Evolutionary conservation across 1,140 invertebrate genomes (phyloP).

Genomic region (Listronotus bonariensis): DNA sequence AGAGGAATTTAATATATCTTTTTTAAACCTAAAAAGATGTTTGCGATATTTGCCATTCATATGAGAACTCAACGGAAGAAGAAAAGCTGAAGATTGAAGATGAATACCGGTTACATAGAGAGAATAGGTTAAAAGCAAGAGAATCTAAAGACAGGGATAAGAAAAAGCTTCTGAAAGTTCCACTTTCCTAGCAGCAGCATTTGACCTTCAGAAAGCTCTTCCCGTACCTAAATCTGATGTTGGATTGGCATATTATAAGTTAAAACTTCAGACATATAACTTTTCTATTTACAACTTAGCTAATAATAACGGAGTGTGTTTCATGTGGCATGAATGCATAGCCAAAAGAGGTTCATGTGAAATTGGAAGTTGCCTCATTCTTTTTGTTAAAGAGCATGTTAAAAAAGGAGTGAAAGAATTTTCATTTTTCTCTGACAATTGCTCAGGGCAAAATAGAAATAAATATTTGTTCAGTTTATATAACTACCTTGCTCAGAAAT

Average conservation of each 20-base stretch:
- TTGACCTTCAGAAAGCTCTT: background rate
- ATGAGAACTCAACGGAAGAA: background rate
- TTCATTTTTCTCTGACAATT: conserved; percentile 52
- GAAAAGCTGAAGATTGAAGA: too few relatives aligned
- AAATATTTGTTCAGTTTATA: conserved; percentile 50
- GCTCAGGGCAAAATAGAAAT: too few relatives aligned
- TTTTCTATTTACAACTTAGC: conserved; percentile 46
- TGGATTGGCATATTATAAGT: conserved; percentile 28
- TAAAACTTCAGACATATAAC: conserved; percentile 39
- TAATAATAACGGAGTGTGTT: conserved; percentile 39
- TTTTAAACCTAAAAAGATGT: conserved; percentile 24
- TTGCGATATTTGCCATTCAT: conserved; percentile 19
- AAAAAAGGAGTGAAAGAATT: conserved; percentile 43
- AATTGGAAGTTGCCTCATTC: conserved; percentile 44
- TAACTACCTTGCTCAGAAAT: conserved; percentile 44
- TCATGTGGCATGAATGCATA: conserved; percentile 46
- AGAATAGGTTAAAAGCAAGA: too few relatives aligned
- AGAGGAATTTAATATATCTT: conserved; percentile 21
- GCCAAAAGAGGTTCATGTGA: conserved; percentile 44
- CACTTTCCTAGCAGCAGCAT: too few relatives aligned
- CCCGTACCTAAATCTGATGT: conserved; percentile 14
- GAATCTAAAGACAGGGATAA: too few relatives aligned
- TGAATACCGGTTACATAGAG: too few relatives aligned
- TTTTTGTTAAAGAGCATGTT: conserved; percentile 37
- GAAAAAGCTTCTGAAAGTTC: too few relatives aligned